A percentile compares a stretch with the other conserved stretches of the same genome.
phyloP scores from a whole-genome alignment of 53 echinoderm and acorn worm species.

The Antedon mediterranea region DNA sequence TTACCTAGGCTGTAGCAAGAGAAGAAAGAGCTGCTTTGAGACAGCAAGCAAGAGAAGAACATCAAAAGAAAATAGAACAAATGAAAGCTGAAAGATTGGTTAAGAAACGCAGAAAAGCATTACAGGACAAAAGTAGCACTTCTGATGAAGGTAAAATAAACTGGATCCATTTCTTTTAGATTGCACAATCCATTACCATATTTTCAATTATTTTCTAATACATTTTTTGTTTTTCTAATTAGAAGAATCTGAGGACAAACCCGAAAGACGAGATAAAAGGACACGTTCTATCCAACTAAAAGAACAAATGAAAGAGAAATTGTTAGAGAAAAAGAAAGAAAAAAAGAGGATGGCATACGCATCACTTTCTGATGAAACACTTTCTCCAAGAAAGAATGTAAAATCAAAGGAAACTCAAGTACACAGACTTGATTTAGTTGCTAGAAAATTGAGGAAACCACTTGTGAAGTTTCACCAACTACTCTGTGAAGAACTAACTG shows the following conservation, averaged over 20 bases:
- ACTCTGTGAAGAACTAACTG: constrained; percentile 26
- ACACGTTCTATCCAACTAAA: constrained; percentile 4
- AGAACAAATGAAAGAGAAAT: constrained; percentile 28
- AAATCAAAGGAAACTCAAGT: neutral
- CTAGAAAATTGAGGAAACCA: constrained; percentile 20
- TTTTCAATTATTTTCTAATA: neutral
- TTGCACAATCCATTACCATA: no score
- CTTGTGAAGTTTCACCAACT: constrained; percentile 31
- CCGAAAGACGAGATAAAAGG: neutral
- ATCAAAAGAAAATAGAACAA: constrained; percentile 22
- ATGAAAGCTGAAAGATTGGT: constrained; percentile 11
- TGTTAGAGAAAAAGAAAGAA: constrained; percentile 24
- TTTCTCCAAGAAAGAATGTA: constrained; percentile 23
- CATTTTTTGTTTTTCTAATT: neutral
- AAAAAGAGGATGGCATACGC: constrained; percentile 40
- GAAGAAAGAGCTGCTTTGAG: constrained; percentile 64
- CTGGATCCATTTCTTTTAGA: no score
- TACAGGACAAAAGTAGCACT: neutral
- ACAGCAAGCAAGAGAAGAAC: constrained; percentile 50
- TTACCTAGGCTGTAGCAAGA: constrained; percentile 57
- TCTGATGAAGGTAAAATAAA: neutral
- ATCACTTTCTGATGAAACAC: constrained; percentile 26
- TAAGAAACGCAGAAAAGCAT: neutral
- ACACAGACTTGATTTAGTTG: neutral
- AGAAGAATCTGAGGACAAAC: neutral